Evolutionary conservation across 2,797 vertebrate species (phyloP).

Genomic region (Pseudochromis fuscus): DNA sequence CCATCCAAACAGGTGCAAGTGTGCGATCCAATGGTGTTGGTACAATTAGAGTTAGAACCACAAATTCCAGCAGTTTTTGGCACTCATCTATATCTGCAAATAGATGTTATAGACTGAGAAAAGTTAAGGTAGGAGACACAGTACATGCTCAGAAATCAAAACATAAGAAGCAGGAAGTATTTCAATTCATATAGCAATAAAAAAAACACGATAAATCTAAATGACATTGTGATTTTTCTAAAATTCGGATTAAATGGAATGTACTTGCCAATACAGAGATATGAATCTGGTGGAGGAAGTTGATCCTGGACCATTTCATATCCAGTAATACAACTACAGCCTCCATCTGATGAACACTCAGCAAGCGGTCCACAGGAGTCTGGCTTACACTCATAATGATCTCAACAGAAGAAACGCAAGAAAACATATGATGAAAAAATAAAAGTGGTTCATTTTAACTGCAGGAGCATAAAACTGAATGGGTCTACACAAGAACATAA

Average conservation of each 20-base stretch:
- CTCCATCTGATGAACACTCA: constrained; percentile 46
- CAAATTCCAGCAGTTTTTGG: not conserved
- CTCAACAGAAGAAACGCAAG: constrained; percentile 37
- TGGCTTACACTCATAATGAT: constrained; percentile 40
- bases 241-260: not conserved
- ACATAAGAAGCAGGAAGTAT: no score
- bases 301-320: constrained; percentile 17
- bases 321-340: constrained; percentile 55
- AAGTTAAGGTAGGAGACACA: no score
- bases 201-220: no score
- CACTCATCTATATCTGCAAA: constrained; percentile 74
- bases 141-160: no score
- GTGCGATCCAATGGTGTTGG: constrained; percentile 51
- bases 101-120: not conserved
- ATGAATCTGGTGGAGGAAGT: constrained; percentile 38
- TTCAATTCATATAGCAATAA: no score
- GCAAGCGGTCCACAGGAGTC: constrained; percentile 65
- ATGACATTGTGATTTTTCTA: no score
- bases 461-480: no score
- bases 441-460: not conserved
- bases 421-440: not conserved
- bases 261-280: constrained; percentile 63
- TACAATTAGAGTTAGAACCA: constrained; percentile 48
- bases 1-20: constrained; percentile 56
- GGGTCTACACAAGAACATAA: no score